phyloP scores from a whole-genome alignment of 2,888 invertebrate genomes.

The Hermodice carunculata region DNA sequence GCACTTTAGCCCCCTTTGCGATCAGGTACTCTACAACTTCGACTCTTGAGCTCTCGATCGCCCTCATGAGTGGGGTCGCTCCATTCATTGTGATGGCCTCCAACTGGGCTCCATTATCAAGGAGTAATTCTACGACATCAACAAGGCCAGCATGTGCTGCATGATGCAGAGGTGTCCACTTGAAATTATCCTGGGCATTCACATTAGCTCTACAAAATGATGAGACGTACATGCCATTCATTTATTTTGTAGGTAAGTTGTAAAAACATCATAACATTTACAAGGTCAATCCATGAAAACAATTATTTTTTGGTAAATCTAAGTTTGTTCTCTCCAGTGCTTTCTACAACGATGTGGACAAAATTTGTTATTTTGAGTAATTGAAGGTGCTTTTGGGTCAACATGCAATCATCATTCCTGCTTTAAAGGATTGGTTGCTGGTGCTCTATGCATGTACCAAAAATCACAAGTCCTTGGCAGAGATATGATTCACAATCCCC shows the following conservation, averaged over 20 bases:
- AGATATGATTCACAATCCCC: too few species aligned
- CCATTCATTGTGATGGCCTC: conserved; percentile 67
- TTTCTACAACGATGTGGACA: too few species aligned
- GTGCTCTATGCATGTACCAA: too few species aligned
- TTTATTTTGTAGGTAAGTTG: too few species aligned
- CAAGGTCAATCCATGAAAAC: background rate
- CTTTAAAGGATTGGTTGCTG: too few species aligned
- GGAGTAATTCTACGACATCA: conserved; percentile 65
- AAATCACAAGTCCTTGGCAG: too few species aligned
- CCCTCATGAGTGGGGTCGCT: conserved; percentile 68
- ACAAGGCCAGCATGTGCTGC: conserved; percentile 68
- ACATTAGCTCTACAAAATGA: conserved; percentile 59
- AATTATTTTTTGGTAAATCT: too few species aligned
- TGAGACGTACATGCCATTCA: background rate
- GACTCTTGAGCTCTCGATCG: conserved; percentile 67
- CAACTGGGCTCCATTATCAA: conserved; percentile 65
- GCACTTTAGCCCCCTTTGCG: conserved; percentile 63
- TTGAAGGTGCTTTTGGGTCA: too few species aligned
- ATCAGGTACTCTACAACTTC: conserved; percentile 66
- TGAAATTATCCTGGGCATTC: conserved; percentile 69
- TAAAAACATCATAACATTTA: too few species aligned
- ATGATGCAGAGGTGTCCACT: conserved; percentile 70
- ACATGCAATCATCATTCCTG: too few species aligned
- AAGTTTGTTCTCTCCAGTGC: too few species aligned
- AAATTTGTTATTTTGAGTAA: too few species aligned